These are phyloP conservation scores for Limnephilus rhombicus DNA, from an alignment of 2,888 invertebrate genomes.

Conservation along the genomic window DNA sequence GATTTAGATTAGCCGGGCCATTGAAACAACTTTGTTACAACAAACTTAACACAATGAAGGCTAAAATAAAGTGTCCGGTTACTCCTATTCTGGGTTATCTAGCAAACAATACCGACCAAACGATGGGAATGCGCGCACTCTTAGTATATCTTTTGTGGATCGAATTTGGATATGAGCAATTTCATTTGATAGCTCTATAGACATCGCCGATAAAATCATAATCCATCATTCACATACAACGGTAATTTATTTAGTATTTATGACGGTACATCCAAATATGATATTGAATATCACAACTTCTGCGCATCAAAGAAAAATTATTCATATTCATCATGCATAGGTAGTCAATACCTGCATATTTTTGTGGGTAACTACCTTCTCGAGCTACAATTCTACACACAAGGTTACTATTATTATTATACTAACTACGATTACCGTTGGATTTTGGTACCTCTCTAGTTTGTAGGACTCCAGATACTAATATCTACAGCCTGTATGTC, in stretches of 20 bases:
- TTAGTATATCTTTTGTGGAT: slow-evolving; percentile 27
- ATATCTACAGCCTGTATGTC: no score
- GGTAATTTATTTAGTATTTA: slow-evolving; percentile 46
- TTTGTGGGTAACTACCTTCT: neutral
- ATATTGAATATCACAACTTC: slow-evolving; percentile 50
- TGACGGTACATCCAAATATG: slow-evolving; percentile 47
- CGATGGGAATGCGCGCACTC: slow-evolving; percentile 55
- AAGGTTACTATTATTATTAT: neutral
- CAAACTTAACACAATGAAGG: slow-evolving; percentile 61
- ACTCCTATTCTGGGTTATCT: slow-evolving; percentile 54
- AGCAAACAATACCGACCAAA: slow-evolving; percentile 53
- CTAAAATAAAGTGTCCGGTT: slow-evolving; percentile 67
- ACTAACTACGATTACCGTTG: neutral
- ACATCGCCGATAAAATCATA: slow-evolving; percentile 52
- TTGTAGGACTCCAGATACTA: no score
- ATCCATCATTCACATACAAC: slow-evolving; percentile 38
- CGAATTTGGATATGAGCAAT: slow-evolving; percentile 59
- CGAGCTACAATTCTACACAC: neutral
- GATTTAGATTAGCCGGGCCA: slow-evolving; percentile 66
- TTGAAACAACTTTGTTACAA: slow-evolving; percentile 64
- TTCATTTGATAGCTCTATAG: slow-evolving; percentile 57
- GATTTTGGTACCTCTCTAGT: neutral
- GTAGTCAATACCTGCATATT: neutral
- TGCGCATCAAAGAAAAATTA: slow-evolving; percentile 12
- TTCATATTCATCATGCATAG: neutral